Percentiles rank a stretch among this genome's conserved stretches.
These are phyloP conservation scores for Falco biarmicus DNA, from an alignment of 2,797 vertebrate species.

Conservation along the genomic window DNA sequence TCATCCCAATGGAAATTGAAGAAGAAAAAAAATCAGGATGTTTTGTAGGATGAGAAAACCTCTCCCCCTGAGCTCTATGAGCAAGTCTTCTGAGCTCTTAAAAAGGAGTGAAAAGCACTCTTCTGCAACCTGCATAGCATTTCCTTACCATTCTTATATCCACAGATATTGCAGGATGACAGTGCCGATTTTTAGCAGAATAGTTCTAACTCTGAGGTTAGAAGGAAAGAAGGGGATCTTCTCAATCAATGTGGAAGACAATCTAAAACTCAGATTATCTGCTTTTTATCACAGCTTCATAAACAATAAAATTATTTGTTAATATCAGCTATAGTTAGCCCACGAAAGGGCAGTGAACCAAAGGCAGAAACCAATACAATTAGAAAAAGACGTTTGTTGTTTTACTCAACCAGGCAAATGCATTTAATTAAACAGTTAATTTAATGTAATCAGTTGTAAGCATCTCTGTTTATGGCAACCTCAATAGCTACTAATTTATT, in stretches of 20 bases:
- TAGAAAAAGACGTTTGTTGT: neutral
- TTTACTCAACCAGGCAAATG: constrained; percentile 21
- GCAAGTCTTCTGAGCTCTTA: neutral
- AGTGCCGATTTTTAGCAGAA: neutral
- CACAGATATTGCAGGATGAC: neutral
- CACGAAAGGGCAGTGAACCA: neutral
- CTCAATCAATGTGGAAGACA: neutral
- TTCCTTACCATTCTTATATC: neutral
- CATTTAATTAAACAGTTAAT: constrained; percentile 40
- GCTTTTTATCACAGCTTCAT: neutral
- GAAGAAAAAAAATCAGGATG: neutral
- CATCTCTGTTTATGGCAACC: neutral
- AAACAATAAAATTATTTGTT: neutral
- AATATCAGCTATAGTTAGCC: neutral
- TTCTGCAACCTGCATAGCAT: neutral
- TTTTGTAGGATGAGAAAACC: neutral
- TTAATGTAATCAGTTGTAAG: neutral
- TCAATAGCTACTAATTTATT: neutral
- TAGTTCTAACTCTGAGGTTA: neutral
- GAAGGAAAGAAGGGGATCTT: neutral
- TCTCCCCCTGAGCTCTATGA: neutral
- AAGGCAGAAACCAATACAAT: neutral
- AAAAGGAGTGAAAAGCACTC: neutral
- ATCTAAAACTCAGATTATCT: neutral
- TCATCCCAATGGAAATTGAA: neutral